Evolutionary conservation across 2,113 vertebrate species (phyloP), one percentile per base, ranked within the genome.

Genomic region (Amblyopsis rosae): DNA sequence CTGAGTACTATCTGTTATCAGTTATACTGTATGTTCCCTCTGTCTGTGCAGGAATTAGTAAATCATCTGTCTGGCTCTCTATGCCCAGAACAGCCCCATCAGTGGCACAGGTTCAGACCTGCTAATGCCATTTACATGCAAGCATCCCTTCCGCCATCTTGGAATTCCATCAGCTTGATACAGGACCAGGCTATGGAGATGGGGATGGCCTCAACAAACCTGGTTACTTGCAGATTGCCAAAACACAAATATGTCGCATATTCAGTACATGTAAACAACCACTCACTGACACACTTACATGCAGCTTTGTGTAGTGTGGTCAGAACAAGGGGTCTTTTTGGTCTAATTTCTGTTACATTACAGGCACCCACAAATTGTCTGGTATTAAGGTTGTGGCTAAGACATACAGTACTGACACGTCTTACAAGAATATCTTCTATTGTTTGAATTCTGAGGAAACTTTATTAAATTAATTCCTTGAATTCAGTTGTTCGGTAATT

Each of bases 111-210:
- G 64, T 41, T 48, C 16, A 46, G 45, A 48, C 17, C 54, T 67
- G 54, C 41, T 57, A 26, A 33, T 32, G 62, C 62, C 62, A 53
- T 65, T 59, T n/a, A 35, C 48, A 35, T 26, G 19, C 26, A 53
- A 26, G 53, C 62, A 51, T 33, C 19, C 13, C 13, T 41, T 26
- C 62, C 15, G 4, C 32, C 26, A 33, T 16, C 10, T 15, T 53
- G 57, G 32, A 54, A 60, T 45, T 59, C 69, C 59, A 59, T 45
- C 48, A 64, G 59, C 32, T 8, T 41, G 35, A 41, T 41, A 41
- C 35, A 13, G 12, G 12, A 46, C 16, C 3, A 53, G 46, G 53
- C 56, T 62, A 58, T 1, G 7, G 4, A 3, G 49, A 13, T 9
- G 61, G 26, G 19, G 61, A 10, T 49, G 7, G 15, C 13, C 53